A percentile compares a stretch with the other conserved stretches of the same genome.
Evolutionary conservation across 2,888 invertebrate species (phyloP).

Genomic region (Myopa tessellatipennis): DNA sequence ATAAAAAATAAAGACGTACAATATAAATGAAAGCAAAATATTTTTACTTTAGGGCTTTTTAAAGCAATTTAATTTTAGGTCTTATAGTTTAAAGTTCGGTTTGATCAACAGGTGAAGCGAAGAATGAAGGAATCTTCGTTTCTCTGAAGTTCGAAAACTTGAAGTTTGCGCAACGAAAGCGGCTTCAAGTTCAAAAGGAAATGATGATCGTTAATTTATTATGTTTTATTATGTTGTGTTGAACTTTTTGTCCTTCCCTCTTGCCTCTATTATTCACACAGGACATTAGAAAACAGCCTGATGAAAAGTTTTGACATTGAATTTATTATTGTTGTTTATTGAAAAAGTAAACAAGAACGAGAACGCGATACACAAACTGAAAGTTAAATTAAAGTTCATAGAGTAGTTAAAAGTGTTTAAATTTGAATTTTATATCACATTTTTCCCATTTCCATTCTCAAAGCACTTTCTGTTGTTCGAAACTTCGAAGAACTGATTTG

Average conservation of each 20-base stretch:
- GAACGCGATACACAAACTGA: not conserved
- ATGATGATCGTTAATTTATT: not conserved
- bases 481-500: no score
- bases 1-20: no score
- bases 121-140: no score
- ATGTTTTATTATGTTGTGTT: not conserved
- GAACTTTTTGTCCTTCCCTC: not conserved
- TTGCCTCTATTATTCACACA: not conserved
- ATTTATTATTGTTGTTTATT: constrained; percentile 1
- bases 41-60: no score
- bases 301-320: constrained; percentile 4
- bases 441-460: no score
- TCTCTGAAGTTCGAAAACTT: not conserved
- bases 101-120: no score
- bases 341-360: not conserved
- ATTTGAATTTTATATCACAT: no score
- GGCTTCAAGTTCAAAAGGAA: not conserved
- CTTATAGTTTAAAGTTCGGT: no score
- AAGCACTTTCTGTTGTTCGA: no score
- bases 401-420: no score
- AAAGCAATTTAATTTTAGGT: no score
- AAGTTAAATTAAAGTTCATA: constrained; percentile 9
- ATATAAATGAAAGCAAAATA: no score
- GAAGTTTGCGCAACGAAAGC: not conserved
- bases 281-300: not conserved